Evolutionary conservation across 2,888 invertebrate species (phyloP), one percentile per base, ranked within the genome.

Genomic region (Drosophila acutilabella): DNA sequence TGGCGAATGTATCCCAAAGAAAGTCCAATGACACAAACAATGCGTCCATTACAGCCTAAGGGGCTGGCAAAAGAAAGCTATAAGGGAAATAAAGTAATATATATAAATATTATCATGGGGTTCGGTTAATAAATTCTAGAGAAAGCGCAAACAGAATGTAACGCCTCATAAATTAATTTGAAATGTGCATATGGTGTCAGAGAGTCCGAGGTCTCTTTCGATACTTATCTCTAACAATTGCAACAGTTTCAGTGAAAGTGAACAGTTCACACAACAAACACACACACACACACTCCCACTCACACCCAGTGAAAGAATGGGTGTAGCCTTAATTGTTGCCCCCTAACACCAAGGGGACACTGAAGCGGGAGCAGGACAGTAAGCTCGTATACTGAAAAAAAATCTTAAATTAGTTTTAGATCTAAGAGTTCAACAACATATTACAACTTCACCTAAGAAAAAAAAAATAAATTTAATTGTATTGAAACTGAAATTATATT

Each of bases 101-200:
- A 47, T 48, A 53, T 47, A 64, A 73, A 68, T 58, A 76, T 80
- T 68, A 51, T 41, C 61, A 73, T 66, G 60, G 66, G 47, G 16
- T 16, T 38, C 23, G 65, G 65, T 45, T 38, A 71, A 71, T 80
- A 80, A 80, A 77, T 79, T 80, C 71, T 71, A 67, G 80, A 61
- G 79, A 81, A 81, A 81, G 80, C 79, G 73, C 67, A 53, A 72
- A 80, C 68, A 70, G 75, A 80, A 74, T 74, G 77, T 79, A 77
- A 85, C 81, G 86, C 81, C 81, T 64, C 88, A 89, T 89, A 89
- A 90, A 89, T 89, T 89, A 89, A 89, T 89, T 73, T 73, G 75
- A 85, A 74, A 78, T 83, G 77, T 78, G 76, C 81, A 82, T 72
- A 76, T 74, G 84, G 58, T 56, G 64, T 20, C 41, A 36, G 36